Evolutionary conservation across 2,888 invertebrate genomes (phyloP), one percentile per base, ranked within the genome.

Genomic region (Encarsia formosa): DNA sequence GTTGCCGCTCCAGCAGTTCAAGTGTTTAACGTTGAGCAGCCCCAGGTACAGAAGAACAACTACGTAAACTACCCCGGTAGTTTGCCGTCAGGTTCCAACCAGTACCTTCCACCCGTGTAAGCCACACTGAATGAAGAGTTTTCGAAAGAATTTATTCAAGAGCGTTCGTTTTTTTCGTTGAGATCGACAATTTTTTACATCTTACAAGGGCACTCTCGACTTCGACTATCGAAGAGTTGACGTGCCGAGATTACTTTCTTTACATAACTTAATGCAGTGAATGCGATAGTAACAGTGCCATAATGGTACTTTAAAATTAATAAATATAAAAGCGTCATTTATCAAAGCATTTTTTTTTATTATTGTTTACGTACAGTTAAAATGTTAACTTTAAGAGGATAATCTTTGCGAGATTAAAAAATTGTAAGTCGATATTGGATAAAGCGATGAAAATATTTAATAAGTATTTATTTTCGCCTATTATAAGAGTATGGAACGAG

Each of bases 91-190:
- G 60, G 61, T 32, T 55, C 52, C 40, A 66, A 67, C 52, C 61
- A 63, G 39, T 67, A 68, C 40, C 60, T 67, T 56, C 67, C 67
- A 51, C 66, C 65, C 18, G 40, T 46, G n/a, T 56, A 56, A 49
- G 16, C 3, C 13, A 19, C n/a, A n/a, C n/a, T n/a, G n/a, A n/a
- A n/a, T n/a, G n/a, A n/a, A n/a, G n/a, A n/a, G n/a, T n/a, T n/a
- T n/a, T n/a, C n/a, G n/a, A n/a, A n/a, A n/a, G n/a, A n/a, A n/a
- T n/a, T n/a, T n/a, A n/a, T n/a, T n/a, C n/a, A n/a, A n/a, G n/a
- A n/a, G n/a, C n/a, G n/a, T n/a, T n/a, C 29, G 29, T 13, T 8
- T 29, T 13, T 9, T 29, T 13, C 29, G 29, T 29, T 29, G 29
- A 29, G 29, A 29, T 29, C 29, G 29, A 13, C 8, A 29, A 29